Evolutionary conservation across 2,888 invertebrate species (phyloP).

Genomic region (Aphodius sticticus): DNA sequence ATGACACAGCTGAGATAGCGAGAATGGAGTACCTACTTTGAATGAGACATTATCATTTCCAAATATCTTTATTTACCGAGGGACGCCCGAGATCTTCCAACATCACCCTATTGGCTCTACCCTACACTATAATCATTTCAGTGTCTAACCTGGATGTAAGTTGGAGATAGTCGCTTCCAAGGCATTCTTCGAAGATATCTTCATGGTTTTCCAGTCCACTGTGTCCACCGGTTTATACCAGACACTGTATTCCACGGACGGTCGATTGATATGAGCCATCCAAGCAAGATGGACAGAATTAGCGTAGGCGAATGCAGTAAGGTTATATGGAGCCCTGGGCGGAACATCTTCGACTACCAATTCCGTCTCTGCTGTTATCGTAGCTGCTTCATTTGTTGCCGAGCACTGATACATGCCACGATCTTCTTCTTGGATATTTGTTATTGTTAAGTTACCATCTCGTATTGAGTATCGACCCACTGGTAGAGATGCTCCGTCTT

Average conservation of each 20-base stretch:
- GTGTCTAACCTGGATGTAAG: slow-evolving; percentile 68
- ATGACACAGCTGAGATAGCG: no score
- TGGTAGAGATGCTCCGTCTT: slow-evolving; percentile 77
- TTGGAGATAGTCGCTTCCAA: slow-evolving; percentile 82
- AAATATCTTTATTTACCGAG: no score
- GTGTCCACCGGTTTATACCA: slow-evolving; percentile 83
- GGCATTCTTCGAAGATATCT: slow-evolving; percentile 73
- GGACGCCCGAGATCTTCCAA: no score
- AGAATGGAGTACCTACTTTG: neutral
- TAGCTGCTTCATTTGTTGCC: slow-evolving; percentile 87
- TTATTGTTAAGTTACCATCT: slow-evolving; percentile 85
- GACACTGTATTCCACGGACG: slow-evolving; percentile 78
- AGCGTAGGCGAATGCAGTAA: slow-evolving; percentile 77
- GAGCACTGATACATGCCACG: slow-evolving; percentile 86
- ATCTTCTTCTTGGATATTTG: slow-evolving; percentile 82
- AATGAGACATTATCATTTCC: neutral
- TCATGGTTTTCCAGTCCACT: slow-evolving; percentile 85
- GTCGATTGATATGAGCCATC: slow-evolving; percentile 82
- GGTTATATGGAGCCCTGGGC: slow-evolving; percentile 90
- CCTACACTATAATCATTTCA: neutral
- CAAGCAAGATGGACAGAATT: slow-evolving; percentile 81
- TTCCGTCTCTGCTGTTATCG: slow-evolving; percentile 82
- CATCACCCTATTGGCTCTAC: no score
- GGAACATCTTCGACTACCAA: slow-evolving; percentile 85
- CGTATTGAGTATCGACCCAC: slow-evolving; percentile 71